These are phyloP conservation scores for Eupithecia subumbrata DNA, from an alignment of 2,888 invertebrate genomes.

Conservation along the genomic window DNA sequence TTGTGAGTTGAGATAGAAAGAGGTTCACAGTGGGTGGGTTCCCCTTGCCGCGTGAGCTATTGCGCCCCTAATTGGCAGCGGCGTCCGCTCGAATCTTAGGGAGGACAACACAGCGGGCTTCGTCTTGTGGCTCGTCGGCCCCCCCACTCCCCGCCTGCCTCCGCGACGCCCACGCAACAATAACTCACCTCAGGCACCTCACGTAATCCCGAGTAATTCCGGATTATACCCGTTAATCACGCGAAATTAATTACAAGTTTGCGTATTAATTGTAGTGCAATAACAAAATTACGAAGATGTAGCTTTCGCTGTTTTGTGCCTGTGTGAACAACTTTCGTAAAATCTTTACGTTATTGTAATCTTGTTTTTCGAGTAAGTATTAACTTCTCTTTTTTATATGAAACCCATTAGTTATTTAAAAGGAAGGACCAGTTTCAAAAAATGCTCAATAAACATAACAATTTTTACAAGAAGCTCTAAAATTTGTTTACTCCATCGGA, in stretches of 20 bases:
- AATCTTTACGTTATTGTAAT: neutral
- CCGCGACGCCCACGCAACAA: slow-evolving; percentile 67
- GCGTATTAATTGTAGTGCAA: slow-evolving; percentile 82
- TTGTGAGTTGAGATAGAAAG: slow-evolving; percentile 57
- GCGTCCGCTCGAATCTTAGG: slow-evolving; percentile 85
- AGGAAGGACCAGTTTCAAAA: neutral
- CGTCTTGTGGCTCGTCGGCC: slow-evolving; percentile 68
- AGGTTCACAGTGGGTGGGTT: slow-evolving; percentile 55
- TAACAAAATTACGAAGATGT: slow-evolving; percentile 73
- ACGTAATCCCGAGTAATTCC: slow-evolving; percentile 82
- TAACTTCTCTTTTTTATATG: neutral
- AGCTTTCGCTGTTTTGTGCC: slow-evolving; percentile 35
- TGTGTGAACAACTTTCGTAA: slow-evolving; percentile 1
- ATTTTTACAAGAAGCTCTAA: slow-evolving; percentile 1
- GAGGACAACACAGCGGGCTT: slow-evolving; percentile 78
- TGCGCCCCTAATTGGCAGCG: slow-evolving; percentile 84
- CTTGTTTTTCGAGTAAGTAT: neutral
- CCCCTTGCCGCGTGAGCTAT: slow-evolving; percentile 81
- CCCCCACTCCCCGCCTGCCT: slow-evolving; percentile 45
- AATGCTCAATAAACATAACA: slow-evolving; percentile 1
- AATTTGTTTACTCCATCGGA: slow-evolving; percentile 28
- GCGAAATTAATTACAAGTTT: slow-evolving; percentile 84
- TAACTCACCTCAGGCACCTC: slow-evolving; percentile 78
- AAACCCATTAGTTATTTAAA: neutral
- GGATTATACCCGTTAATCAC: slow-evolving; percentile 83